Base-by-base conservation (phyloP, 2,888 invertebrate genomes). In the Melinopterus prodromus region DNA sequence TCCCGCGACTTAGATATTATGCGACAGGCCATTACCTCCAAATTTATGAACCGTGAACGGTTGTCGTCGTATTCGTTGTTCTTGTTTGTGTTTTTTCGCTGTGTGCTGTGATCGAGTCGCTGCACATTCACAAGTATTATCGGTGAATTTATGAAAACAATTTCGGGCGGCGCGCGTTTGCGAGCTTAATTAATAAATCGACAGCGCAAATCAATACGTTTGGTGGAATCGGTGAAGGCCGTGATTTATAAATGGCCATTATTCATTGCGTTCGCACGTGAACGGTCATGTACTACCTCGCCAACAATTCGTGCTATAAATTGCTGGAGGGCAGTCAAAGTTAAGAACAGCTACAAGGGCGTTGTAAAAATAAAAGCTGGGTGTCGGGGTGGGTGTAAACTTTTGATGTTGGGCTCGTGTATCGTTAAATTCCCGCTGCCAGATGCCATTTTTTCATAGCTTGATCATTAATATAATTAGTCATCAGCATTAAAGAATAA, bases 61-160 rank as follows among this genome's bases (percentile, higher is more conserved):
- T 53, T 12, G 9, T 53, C 7, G 53, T 53, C 53, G 53, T 53
- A 7, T 0, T 7, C 53, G 53, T 53, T 53, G 53, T 53, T 53
- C 53, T 53, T 53, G 53, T 53, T 53, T 53, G 53, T 53, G 5
- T 7, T 53, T 53, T 53, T 53, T 53, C 53, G 38, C 53, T 53
- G 1, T 12, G 53, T 53, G 53, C 53, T 9, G 53, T 53, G 53
- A 2, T 9, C 53, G 53, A 53, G 9, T 53, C 53, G 5, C 53
- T 53, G 53, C 53, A 53, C 53, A 53, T 53, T 53, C 53, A 53
- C 53, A 53, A 53, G 53, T 53, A 53, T 53, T 53, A 53, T 53
- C 53, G 53, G 53, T 53, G 12, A 53, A 53, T 53, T 53, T 53
- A 53, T 53, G 53, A 53, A 53, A 53, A 53, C 53, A 53, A 53